phyloP scores from a whole-genome alignment of 1,140 invertebrate genomes.

The Drosophila baimaii region DNA sequence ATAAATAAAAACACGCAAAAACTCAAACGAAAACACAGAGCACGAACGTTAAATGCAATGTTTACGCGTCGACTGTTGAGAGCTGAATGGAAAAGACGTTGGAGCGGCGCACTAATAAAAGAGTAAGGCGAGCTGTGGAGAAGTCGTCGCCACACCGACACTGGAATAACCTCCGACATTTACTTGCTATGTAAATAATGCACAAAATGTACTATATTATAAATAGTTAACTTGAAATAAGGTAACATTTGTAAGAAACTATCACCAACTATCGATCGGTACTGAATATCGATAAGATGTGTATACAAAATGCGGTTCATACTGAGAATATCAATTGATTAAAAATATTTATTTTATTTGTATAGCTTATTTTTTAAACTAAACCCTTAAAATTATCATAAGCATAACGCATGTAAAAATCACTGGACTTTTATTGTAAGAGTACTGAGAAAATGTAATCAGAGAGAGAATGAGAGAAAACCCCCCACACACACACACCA shows the following conservation, averaged over 20 bases:
- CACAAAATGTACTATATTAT: no score
- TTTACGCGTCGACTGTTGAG: constrained; percentile 55
- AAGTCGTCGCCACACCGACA: background rate
- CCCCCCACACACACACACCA: background rate
- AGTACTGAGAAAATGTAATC: background rate
- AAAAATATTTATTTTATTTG: background rate
- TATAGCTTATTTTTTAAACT: background rate
- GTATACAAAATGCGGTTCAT: no score
- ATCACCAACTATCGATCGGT: no score
- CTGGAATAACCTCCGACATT: background rate
- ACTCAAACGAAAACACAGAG: constrained; percentile 59
- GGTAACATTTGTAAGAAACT: no score
- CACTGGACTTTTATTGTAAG: background rate
- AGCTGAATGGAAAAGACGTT: constrained; percentile 38
- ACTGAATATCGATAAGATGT: no score
- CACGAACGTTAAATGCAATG: constrained; percentile 44
- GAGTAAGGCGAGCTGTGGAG: background rate
- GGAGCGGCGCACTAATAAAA: constrained; percentile 18
- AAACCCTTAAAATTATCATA: background rate
- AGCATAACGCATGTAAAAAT: background rate
- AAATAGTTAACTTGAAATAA: no score
- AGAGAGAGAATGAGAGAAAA: background rate
- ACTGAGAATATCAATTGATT: no score
- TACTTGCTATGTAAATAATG: no score
- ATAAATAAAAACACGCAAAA: constrained; percentile 55